Conservation (phyloP, 2,888 invertebrate species). For the Mellilla xanthometata region DNA sequence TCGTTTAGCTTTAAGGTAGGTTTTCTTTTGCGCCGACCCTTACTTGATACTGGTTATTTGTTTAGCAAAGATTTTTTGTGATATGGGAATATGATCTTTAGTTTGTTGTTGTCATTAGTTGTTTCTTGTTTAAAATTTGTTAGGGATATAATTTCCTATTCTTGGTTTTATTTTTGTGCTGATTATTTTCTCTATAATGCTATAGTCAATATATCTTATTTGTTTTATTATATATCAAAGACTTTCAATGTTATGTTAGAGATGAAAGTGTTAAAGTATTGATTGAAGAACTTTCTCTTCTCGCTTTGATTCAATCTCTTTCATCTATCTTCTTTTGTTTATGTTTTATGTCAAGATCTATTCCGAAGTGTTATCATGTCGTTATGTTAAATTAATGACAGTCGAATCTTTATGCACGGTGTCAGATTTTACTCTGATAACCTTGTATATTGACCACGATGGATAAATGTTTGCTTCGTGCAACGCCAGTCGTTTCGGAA, state of each 20-base stretch:
- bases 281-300: not conserved
- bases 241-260: not conserved
- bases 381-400: not conserved
- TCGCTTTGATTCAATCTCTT: not conserved
- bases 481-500: no score
- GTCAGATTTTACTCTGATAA: no score
- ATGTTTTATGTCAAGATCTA: not conserved
- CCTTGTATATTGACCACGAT: no score
- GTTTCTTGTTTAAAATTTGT: no score
- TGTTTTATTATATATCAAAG: no score
- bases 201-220: no score
- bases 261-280: not conserved
- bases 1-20: constrained; percentile 67
- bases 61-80: not conserved
- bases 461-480: no score
- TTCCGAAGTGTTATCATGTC: not conserved
- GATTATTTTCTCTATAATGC: no score
- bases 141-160: no score
- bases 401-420: no score
- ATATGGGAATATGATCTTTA: not conserved
- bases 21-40: constrained; percentile 63
- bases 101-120: no score
- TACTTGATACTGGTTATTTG: constrained; percentile 8
- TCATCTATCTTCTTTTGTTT: not conserved
- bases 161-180: no score